These are phyloP conservation scores for Chironomus tepperi DNA, from an alignment of 1,140 invertebrate species.

Conservation along the genomic window DNA sequence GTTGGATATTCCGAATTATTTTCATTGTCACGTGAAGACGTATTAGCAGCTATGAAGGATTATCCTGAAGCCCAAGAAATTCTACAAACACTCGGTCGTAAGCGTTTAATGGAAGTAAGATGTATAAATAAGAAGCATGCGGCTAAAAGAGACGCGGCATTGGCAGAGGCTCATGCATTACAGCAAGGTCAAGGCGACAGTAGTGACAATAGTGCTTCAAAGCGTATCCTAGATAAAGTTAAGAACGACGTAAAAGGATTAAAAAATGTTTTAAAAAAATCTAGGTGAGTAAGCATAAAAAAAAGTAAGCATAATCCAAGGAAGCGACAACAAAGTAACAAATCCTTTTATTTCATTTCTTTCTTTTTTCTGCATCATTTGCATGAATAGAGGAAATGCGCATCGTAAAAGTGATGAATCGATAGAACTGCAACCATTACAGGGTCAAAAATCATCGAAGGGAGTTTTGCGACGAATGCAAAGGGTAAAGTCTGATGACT, in stretches of 20 bases:
- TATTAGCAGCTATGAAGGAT: constrained; percentile 89
- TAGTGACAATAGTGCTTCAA: constrained; percentile 56
- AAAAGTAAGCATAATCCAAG: neutral
- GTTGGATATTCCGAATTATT: constrained; percentile 95
- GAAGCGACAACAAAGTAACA: neutral
- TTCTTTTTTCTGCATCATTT: neutral
- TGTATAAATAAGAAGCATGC: constrained; percentile 40
- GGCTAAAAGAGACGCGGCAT: constrained; percentile 34
- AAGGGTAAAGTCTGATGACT: constrained; percentile 55
- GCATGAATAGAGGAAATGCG: constrained; percentile 28
- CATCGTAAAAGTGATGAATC: constrained; percentile 51
- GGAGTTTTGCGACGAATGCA: constrained; percentile 58
- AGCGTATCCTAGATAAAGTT: constrained; percentile 70
- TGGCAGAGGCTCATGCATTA: constrained; percentile 29
- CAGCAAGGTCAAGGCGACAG: constrained; percentile 34
- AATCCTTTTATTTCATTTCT: neutral
- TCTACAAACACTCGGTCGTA: constrained; percentile 74
- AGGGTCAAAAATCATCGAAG: constrained; percentile 41
- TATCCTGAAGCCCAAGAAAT: constrained; percentile 95
- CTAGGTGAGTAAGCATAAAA: constrained; percentile 37
- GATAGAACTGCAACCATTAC: constrained; percentile 55
- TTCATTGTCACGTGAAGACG: constrained; percentile 89
- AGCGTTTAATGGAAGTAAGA: constrained; percentile 76
- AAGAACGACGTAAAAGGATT: constrained; percentile 73
- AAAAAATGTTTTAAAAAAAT: constrained; percentile 55